A percentile compares a stretch with the other conserved stretches of the same genome.
Evolutionary conservation across 2,113 vertebrate species (phyloP).

Genomic region (Gulo gulo): DNA sequence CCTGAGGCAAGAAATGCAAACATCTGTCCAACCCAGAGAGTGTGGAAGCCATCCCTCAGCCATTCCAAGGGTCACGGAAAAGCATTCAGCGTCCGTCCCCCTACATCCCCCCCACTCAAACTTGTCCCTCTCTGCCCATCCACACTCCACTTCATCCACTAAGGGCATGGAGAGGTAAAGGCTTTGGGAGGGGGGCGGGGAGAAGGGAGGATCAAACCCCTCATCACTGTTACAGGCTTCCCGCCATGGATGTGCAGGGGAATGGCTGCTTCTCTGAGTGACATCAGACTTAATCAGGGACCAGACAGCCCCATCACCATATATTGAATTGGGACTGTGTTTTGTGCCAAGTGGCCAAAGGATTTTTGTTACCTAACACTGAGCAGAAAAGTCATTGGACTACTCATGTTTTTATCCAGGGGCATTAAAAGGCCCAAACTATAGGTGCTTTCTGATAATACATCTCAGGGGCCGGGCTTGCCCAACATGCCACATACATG

Average conservation of each 20-base stretch:
- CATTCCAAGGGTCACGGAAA: not conserved
- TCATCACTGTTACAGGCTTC: not conserved
- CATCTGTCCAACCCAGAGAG: not conserved
- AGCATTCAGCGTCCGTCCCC: not conserved
- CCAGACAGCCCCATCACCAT: not conserved
- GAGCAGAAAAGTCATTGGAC: not conserved
- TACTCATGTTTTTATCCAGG: not conserved
- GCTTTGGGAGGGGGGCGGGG: not conserved
- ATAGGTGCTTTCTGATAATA: not conserved
- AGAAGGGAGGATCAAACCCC: not conserved
- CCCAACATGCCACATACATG: not conserved
- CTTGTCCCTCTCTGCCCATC: not conserved
- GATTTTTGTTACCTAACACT: not conserved
- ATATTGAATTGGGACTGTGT: not conserved
- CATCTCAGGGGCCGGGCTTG: not conserved
- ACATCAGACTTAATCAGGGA: not conserved
- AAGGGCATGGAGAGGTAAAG: not conserved
- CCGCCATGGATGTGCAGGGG: no score
- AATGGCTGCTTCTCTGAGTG: not conserved
- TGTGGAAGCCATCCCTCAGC: not conserved
- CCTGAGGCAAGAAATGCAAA: not conserved
- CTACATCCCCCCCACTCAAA: not conserved
- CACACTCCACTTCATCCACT: not conserved
- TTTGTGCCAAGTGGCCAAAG: not conserved
- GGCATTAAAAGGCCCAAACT: not conserved